Base-by-base conservation (phyloP, 1,140 invertebrate genomes). In the Cylas formicarius region DNA sequence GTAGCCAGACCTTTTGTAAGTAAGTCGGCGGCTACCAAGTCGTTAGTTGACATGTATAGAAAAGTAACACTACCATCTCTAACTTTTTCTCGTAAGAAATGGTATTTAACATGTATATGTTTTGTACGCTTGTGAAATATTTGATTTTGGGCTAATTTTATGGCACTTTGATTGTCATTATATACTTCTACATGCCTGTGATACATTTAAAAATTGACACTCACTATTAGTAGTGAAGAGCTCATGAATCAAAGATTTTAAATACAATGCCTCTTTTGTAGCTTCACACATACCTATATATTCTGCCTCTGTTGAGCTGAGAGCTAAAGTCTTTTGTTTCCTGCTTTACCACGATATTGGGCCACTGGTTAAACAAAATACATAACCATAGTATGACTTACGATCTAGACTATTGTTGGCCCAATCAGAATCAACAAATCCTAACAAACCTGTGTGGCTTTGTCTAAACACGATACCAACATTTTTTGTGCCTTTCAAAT, bases 351-450 rank as follows among this genome's bases (percentile, higher is more conserved):
- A 62, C 2, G 44, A 44, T 19, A 66, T 45, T 8, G 45, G 24
- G 11, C 31, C 48, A 9, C 44, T 52, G 26, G 37, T 43, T 11
- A 58, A 34, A 13, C 29, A 49, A 41, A 62, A 47, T 16, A 59
- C 24, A 51, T 53, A 65, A 6, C 62, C 63, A 39, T 49, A 55
- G 31, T 46, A 57, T 18, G 64, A 68, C 34, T 51, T 59, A 41
- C 60, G 31, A 31, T 61, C 55, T 24, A 27, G 42, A n/a, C 34
- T 36, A 43, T 64, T 46, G 27, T 55, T 56, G n/a, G 45, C 62
- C 57, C 59, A 68, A 40, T 68, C 65, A 5, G 62, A 53, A 50
- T 68, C 67, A 13, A 44, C 37, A 45, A 53, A 67, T 28, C 53
- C 54, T 34, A 18, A 21, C 28, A 41, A 20, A 27, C 6, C 5